Evolutionary conservation across 2,113 vertebrate species (phyloP), one percentile per base, ranked within the genome.

Genomic region (Oreochromis tanganicae): DNA sequence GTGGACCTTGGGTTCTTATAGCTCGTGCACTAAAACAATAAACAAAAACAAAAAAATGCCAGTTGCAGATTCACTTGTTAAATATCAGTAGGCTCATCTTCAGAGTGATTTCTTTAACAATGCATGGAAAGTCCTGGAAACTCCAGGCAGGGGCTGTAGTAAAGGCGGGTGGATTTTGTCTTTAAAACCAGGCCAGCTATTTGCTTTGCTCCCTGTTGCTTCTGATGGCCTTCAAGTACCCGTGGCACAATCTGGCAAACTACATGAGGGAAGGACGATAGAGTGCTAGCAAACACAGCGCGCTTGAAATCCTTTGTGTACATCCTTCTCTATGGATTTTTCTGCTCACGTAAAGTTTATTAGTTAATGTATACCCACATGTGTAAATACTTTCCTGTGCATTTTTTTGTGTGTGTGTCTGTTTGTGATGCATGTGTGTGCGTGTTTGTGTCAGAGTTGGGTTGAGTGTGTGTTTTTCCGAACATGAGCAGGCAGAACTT

Each of bases 401-500:
- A 50, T 66, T 59, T 36, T 1, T 87, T 27, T 50, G 16, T n/a
- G 52, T 11, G 7, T 7, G 43, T 14, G 43, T 48, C 6, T 46
- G 46, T 46, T 13, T 46, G 13, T 19, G 50, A 3, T 55, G n/a
- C 0, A 3, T 19, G 17, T 52, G 12, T 16, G 21, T 9, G 12
- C 1, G 5, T 61, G 5, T 81, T 56, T 61, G 19, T 73, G 81
- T 87, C 52, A 48, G 73, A 48, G 75, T 75, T 38, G 29, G 81
- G 79, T 55, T 73, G n/a, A 54, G 5, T 85, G 68, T 86, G 84
- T 79, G 85, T 91, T 56, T 91, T 56, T 57, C 29, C 54, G 85
- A 89, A 81, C 71, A 36, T 85, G 85, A 91, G 85, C 83, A 88
- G 86, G 38, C 84, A 90, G 80, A 85, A 81, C 82, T 82, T 87